Base-by-base conservation (phyloP, 2,113 vertebrate genomes). In the Nesogale talazaci region DNA sequence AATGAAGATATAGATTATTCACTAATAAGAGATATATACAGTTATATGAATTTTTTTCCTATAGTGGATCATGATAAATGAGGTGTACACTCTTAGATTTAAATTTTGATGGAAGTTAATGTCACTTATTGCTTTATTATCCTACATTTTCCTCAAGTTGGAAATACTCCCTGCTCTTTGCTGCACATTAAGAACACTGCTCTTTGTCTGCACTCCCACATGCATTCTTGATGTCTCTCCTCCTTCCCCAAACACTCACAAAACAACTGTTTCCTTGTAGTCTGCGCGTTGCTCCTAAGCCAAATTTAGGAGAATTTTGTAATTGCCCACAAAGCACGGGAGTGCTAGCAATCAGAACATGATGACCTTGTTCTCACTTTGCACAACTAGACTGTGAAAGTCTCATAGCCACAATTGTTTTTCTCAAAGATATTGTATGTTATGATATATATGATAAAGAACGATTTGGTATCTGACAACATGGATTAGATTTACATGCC, bases 151-250 rank as follows among this genome's bases (percentile, higher is more conserved):
- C 72, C 84, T 57, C 38, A 69, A 70, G 22, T 67, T 77, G 11
- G 6, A 69, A 67, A 25, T 87, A 63, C 74, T 61, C 63, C 91
- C 92, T 75, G 17, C 61, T 69, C 81, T 38, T 19, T 0, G 29
- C 63, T 40, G 11, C 81, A 81, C 77, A 31, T 19, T 16, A 63
- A 88, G 87, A 92, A 94, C 34, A 7, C 57, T 67, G 79, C n/a
- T 83, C 95, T 96, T 94, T 96, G 94, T 96, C 81, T 84, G 22
- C 57, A 67, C 96, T 82, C 95, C 96, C 90, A 95, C 96, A 7
- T 5, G 3, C 92, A 96, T 97, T 97, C 93, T 69, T 95, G 89
- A 74, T 59, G 78, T 88, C 36, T 85, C 75, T 86, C 63, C 93
- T 92, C 89, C 85, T 63, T 89, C 79, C 85, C 94, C 2, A 94